phyloP scores from a whole-genome alignment of 2,797 vertebrate species.

The Anas capensis region DNA sequence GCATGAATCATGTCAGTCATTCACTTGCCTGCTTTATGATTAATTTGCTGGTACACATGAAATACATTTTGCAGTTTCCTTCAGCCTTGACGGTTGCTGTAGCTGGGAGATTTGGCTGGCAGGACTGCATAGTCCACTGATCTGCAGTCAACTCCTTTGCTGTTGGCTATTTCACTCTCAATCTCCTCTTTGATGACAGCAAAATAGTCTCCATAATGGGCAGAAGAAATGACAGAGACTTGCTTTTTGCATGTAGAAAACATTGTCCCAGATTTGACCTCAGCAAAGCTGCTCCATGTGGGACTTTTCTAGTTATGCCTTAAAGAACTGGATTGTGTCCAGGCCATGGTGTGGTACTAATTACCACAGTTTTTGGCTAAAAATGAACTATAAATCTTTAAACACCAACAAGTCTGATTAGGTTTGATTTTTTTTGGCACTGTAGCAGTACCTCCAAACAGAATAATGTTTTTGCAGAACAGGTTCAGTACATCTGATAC shows the following conservation, averaged over 20 bases:
- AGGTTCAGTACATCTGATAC: constrained; percentile 38
- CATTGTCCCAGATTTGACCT: not conserved
- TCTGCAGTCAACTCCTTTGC: not conserved
- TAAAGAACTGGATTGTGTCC: constrained; percentile 50
- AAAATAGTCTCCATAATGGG: not conserved
- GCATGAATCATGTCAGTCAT: not conserved
- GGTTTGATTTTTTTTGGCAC: constrained; percentile 60
- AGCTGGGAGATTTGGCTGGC: not conserved
- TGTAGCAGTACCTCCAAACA: constrained; percentile 17
- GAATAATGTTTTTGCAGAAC: constrained; percentile 64
- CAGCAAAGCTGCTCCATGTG: not conserved
- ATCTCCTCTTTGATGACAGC: not conserved
- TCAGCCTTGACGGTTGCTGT: not conserved
- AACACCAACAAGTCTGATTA: constrained; percentile 53
- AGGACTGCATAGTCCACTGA: not conserved
- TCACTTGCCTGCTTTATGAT: not conserved
- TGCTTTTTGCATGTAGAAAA: not conserved
- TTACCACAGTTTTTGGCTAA: constrained; percentile 40
- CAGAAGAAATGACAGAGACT: not conserved
- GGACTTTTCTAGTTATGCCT: constrained; percentile 20
- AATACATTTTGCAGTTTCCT: not conserved
- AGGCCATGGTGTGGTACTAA: constrained; percentile 43
- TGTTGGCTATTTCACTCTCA: not conserved
- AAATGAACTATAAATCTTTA: constrained; percentile 60
- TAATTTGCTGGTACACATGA: not conserved